These are phyloP conservation scores for Lepidocyrtinus sp. DNA, from an alignment of 2,888 invertebrate genomes.

Conservation along the genomic window DNA sequence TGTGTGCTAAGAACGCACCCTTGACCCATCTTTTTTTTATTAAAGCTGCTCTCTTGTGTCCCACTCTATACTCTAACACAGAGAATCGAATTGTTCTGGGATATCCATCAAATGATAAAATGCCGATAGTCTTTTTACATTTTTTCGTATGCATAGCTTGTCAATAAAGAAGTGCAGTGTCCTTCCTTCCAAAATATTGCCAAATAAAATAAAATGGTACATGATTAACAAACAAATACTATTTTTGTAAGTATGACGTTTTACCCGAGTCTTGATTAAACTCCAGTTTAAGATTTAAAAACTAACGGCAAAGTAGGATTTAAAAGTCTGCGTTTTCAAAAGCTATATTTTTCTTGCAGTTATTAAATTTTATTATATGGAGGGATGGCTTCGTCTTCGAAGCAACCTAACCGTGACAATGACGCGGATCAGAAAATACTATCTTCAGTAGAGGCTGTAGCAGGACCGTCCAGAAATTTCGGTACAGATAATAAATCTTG, in stretches of 20 bases:
- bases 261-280: too few relatives aligned
- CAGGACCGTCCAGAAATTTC: not conserved
- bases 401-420: not conserved
- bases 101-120: too few relatives aligned
- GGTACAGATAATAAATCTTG: not conserved
- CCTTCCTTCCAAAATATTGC: not conserved
- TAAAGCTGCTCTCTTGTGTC: not conserved
- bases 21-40: constrained; percentile 43
- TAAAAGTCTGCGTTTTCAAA: too few relatives aligned
- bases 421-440: not conserved
- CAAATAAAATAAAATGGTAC: not conserved
- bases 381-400: not conserved
- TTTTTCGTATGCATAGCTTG: not conserved
- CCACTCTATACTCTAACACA: not conserved
- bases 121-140: not conserved
- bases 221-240: too few relatives aligned
- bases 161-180: not conserved
- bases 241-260: too few relatives aligned
- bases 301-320: too few relatives aligned
- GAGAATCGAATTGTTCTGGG: too few relatives aligned
- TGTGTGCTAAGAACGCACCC: constrained; percentile 46
- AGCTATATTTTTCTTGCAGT: too few relatives aligned
- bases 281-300: too few relatives aligned
- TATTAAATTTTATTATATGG: too few relatives aligned
- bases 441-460: not conserved